Conservation (phyloP, 2,113 vertebrate species). For the Oncorhynchus gorbuscha region DNA sequence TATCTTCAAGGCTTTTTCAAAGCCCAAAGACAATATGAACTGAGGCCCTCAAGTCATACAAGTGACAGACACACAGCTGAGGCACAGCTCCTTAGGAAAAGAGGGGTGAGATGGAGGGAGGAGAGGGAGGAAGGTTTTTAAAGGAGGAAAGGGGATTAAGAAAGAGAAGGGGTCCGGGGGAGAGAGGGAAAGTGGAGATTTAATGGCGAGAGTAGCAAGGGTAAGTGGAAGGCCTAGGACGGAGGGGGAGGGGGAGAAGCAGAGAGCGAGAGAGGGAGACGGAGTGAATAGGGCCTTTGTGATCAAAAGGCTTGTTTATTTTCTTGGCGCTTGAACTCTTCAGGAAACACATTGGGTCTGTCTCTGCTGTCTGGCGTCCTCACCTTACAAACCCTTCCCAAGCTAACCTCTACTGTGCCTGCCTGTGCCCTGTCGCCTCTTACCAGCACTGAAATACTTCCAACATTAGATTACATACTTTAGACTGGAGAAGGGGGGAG, state of each 20-base stretch:
- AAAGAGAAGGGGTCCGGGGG: constrained; percentile 53
- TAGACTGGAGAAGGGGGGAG: background rate
- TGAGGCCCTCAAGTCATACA: background rate
- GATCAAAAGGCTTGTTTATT: constrained; percentile 81
- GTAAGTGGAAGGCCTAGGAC: constrained; percentile 25
- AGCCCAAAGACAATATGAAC: background rate
- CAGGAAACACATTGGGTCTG: constrained; percentile 71
- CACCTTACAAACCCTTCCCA: background rate
- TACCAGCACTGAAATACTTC: background rate
- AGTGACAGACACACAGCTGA: background rate
- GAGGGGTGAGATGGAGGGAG: constrained; percentile 7
- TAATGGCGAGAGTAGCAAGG: constrained; percentile 16
- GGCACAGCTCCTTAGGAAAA: background rate
- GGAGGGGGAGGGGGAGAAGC: constrained; percentile 21
- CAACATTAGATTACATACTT: background rate
- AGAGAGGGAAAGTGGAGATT: constrained; percentile 42
- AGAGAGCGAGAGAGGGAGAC: constrained; percentile 37
- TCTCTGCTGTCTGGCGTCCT: constrained; percentile 47
- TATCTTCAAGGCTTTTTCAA: constrained; percentile 2
- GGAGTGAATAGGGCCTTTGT: constrained; percentile 84
- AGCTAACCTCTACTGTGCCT: background rate
- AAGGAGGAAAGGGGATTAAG: constrained; percentile 22
- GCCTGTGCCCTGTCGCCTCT: background rate
- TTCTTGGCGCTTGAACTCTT: constrained; percentile 76
- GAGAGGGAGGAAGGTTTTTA: constrained; percentile 23